Conservation (phyloP, 2,888 invertebrate genomes). For the Drosophila infuscata region DNA sequence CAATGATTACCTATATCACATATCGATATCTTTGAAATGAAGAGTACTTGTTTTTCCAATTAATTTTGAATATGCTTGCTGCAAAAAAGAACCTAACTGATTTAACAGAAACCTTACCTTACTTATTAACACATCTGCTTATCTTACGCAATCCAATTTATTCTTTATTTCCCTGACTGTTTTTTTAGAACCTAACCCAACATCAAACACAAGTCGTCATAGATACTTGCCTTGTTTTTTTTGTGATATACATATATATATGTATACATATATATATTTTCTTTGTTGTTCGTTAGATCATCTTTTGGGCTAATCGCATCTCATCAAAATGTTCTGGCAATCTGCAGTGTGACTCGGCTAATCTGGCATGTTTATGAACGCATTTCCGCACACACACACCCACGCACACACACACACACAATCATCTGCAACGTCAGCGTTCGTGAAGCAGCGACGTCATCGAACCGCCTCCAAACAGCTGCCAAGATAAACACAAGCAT, state of each 20-base stretch:
- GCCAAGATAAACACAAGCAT: slow-evolving; percentile 64
- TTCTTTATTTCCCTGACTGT: not conserved
- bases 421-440: slow-evolving; percentile 63
- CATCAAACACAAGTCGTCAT: not conserved
- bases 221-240: not conserved
- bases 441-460: slow-evolving; percentile 54
- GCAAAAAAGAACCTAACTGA: not conserved
- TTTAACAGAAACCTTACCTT: not conserved
- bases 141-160: not conserved
- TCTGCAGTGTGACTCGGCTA: slow-evolving; percentile 32
- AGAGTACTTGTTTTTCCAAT: not conserved
- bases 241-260: not conserved
- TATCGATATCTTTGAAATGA: not conserved
- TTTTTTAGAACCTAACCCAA: not conserved
- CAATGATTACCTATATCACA: not conserved
- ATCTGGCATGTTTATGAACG: slow-evolving; percentile 55
- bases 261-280: not conserved
- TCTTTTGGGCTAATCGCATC: slow-evolving; percentile 22
- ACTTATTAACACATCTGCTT: not conserved
- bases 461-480: slow-evolving; percentile 44
- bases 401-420: not conserved
- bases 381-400: slow-evolving; percentile 56
- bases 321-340: slow-evolving; percentile 29
- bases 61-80: too few species aligned
- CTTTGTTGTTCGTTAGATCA: slow-evolving; percentile 16